Percentiles rank a stretch among this genome's conserved stretches.
Evolutionary conservation across 2,113 vertebrate species (phyloP).

Genomic region (Heterotis niloticus): DNA sequence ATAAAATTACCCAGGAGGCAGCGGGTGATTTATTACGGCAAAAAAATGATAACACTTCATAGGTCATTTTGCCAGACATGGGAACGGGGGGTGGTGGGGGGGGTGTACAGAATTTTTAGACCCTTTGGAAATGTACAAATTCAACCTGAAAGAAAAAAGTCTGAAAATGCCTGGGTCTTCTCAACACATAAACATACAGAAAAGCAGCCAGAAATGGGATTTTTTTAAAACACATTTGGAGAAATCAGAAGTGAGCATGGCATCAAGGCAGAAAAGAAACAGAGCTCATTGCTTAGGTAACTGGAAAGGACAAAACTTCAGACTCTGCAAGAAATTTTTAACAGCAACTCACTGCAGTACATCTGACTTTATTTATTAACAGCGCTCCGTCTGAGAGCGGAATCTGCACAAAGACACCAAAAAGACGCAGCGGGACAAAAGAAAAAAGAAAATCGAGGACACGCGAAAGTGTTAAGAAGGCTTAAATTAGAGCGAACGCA

Average conservation of each 20-base stretch:
- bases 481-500: too few relatives aligned
- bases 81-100: too few relatives aligned
- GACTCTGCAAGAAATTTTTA: too few relatives aligned
- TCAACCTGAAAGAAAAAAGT: neutral
- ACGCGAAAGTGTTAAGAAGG: too few relatives aligned
- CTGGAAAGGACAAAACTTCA: too few relatives aligned
- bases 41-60: conserved; percentile 17
- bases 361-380: too few relatives aligned
- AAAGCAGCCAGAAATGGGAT: neutral
- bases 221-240: conserved; percentile 4
- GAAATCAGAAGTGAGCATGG: neutral
- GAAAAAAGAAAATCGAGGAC: too few relatives aligned
- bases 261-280: neutral
- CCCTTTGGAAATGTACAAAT: conserved; percentile 2
- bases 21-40: conserved; percentile 5
- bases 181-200: neutral
- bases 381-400: too few relatives aligned
- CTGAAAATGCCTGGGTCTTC: neutral
- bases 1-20: conserved; percentile 14
- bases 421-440: too few relatives aligned
- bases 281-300: too few relatives aligned
- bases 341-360: too few relatives aligned
- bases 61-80: neutral
- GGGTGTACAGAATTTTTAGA: neutral
- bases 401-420: too few relatives aligned